Percentiles rank a stretch among this genome's conserved stretches.
These are phyloP conservation scores for Heteractis magnifica DNA, from an alignment of 92 coral and sea anemone species.

Conservation along the genomic window DNA sequence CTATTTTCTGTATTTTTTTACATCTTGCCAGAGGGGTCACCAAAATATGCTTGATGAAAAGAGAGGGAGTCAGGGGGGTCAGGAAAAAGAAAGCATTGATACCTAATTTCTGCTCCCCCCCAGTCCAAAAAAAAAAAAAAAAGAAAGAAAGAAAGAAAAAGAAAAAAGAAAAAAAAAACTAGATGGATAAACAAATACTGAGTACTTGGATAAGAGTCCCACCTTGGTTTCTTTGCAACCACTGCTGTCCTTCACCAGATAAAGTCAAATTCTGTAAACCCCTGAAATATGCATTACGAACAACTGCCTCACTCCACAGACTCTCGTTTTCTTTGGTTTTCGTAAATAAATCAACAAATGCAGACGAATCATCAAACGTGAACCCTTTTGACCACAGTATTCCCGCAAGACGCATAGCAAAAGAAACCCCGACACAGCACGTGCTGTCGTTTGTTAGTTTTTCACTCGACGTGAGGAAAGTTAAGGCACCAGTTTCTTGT, in stretches of 20 bases:
- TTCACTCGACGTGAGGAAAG: constrained; percentile 50
- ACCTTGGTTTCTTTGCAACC: constrained; percentile 51
- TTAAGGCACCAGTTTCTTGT: constrained; percentile 51
- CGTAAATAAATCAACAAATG: constrained; percentile 32
- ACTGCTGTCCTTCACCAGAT: constrained; percentile 51
- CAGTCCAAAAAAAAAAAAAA: not conserved
- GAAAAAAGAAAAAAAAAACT: no score
- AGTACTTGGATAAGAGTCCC: constrained; percentile 1
- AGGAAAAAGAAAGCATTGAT: no score
- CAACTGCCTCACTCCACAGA: constrained; percentile 74
- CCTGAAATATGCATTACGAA: constrained; percentile 73
- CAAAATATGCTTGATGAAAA: no score
- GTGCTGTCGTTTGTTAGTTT: constrained; percentile 36
- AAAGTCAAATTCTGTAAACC: constrained; percentile 51
- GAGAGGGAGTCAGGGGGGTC: no score
- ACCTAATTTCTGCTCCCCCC: no score
- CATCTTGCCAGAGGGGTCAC: no score
- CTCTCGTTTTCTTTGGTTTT: constrained; percentile 26
- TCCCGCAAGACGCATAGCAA: constrained; percentile 77
- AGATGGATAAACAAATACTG: not conserved
- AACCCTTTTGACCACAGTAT: constrained; percentile 47
- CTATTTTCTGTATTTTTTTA: no score
- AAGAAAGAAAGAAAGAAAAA: no score
- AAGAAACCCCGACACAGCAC: constrained; percentile 38
- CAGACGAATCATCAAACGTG: constrained; percentile 25